Conservation (phyloP, 2,113 vertebrate species). For the Sylvia atricapilla region DNA sequence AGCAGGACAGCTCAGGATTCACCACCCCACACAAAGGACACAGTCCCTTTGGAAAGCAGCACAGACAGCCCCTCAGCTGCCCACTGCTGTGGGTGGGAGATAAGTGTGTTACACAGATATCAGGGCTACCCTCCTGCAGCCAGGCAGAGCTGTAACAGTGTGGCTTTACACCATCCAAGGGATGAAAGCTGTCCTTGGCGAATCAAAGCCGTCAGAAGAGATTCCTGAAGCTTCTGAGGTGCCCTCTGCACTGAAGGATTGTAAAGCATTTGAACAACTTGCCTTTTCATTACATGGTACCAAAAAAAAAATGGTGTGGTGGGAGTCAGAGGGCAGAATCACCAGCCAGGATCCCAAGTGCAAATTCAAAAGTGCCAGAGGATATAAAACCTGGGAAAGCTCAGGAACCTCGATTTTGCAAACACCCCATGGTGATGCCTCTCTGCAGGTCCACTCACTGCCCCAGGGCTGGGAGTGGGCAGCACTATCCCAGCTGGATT, state of each 20-base stretch:
- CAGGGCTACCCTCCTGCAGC: background rate
- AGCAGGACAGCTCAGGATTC: background rate
- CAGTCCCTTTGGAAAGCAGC: background rate
- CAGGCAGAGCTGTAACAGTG: background rate
- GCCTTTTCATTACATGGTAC: background rate
- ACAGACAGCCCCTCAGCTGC: fast-evolving
- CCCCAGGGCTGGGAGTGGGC: background rate
- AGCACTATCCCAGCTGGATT: background rate
- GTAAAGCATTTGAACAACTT: background rate
- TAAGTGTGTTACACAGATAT: fast-evolving
- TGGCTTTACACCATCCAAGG: background rate
- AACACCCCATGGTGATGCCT: fast-evolving
- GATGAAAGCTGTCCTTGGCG: background rate
- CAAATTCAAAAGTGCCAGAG: background rate
- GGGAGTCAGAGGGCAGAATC: background rate
- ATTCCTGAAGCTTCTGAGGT: background rate
- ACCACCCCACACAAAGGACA: background rate
- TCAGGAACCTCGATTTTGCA: background rate
- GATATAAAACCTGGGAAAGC: background rate
- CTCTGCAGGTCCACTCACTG: background rate
- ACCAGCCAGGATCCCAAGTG: background rate
- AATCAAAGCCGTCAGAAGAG: background rate
- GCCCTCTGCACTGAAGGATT: background rate
- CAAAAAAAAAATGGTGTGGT: background rate
- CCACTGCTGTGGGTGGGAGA: fast-evolving